Evolutionary conservation across 1,140 invertebrate species (phyloP).

Genomic region (Diorhabda elongata): DNA sequence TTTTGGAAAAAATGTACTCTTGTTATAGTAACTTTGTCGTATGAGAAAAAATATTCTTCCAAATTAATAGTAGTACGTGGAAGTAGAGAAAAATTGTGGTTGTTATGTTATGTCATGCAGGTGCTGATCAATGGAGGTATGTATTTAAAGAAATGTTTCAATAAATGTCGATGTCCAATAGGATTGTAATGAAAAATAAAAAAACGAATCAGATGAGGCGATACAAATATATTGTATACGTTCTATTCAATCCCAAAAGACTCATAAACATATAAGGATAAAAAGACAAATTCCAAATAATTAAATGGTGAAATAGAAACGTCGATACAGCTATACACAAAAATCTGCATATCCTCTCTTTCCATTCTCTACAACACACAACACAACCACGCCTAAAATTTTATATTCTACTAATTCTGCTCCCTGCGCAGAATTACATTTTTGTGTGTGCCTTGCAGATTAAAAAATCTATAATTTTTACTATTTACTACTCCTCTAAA

Average conservation of each 20-base stretch:
- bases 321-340: conserved; percentile 37
- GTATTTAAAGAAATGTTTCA: too few species aligned
- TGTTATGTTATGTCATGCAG: too few species aligned
- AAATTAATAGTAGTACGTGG: too few species aligned
- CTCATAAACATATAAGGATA: conserved; percentile 24
- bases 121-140: too few species aligned
- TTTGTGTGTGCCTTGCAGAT: conserved; percentile 35
- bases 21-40: too few species aligned
- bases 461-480: conserved; percentile 44
- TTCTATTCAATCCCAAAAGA: conserved; percentile 3
- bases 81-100: too few species aligned
- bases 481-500: conserved; percentile 38
- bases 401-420: conserved; percentile 40
- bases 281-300: conserved; percentile 41
- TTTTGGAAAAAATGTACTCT: too few species aligned
- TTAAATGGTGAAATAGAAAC: conserved; percentile 45
- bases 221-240: not conserved
- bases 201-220: too few species aligned
- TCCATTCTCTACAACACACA: conserved; percentile 22
- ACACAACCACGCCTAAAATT: conserved; percentile 39
- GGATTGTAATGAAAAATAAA: too few species aligned
- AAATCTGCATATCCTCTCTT: conserved; percentile 41
- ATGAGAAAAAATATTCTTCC: too few species aligned
- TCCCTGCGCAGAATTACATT: conserved; percentile 39
- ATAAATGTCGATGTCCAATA: too few species aligned